Evolutionary conservation across 2,888 invertebrate genomes (phyloP).

Genomic region (Bruchidius siliquastri): DNA sequence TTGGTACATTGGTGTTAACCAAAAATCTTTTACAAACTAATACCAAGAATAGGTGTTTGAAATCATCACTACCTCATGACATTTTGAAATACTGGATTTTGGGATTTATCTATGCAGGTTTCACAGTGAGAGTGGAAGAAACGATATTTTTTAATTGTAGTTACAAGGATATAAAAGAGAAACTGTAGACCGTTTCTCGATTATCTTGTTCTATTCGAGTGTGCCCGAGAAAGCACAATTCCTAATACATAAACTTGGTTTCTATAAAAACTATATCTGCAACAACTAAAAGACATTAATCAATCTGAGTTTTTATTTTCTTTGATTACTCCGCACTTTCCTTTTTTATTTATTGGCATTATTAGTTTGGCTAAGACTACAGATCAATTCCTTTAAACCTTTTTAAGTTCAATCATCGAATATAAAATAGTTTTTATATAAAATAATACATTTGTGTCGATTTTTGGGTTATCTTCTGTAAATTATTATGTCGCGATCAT

Average conservation of each 20-base stretch:
- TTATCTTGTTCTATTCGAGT: neutral
- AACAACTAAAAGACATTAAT: neutral
- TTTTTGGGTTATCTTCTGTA: too few species aligned
- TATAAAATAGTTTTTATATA: too few species aligned
- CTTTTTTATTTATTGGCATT: neutral
- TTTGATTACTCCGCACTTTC: neutral
- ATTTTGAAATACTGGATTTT: neutral
- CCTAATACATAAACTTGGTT: neutral
- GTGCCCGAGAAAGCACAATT: neutral
- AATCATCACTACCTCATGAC: too few species aligned
- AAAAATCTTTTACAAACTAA: too few species aligned
- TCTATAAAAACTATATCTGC: neutral
- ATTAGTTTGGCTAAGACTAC: neutral
- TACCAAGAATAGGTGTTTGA: too few species aligned
- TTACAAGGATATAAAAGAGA: neutral
- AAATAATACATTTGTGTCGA: too few species aligned
- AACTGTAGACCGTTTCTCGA: neutral
- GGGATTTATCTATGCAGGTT: neutral
- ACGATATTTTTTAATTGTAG: neutral
- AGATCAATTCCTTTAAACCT: too few species aligned
- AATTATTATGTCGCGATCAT: too few species aligned
- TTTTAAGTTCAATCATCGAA: too few species aligned
- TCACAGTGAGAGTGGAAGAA: neutral
- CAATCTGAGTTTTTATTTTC: neutral
- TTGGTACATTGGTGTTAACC: too few species aligned